Evolutionary conservation across 2,888 invertebrate genomes (phyloP).

Genomic region (Dryococelus australis): DNA sequence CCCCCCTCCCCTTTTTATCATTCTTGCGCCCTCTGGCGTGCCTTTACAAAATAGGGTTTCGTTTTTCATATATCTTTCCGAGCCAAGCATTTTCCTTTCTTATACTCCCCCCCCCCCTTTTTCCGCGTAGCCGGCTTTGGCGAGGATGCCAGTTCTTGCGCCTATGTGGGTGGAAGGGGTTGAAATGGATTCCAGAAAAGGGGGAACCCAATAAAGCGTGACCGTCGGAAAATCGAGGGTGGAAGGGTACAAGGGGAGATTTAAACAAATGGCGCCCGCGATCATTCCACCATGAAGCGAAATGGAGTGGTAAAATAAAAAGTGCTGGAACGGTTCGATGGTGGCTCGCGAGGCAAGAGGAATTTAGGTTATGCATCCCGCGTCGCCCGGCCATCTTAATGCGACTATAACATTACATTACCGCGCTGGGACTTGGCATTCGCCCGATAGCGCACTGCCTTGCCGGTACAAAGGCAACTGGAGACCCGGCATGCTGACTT

Average conservation of each 20-base stretch:
- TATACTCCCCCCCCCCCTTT: background rate
- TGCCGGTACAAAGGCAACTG: too few relatives aligned
- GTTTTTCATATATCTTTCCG: constrained; percentile 27
- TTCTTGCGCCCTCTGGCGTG: background rate
- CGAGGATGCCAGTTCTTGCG: too few relatives aligned
- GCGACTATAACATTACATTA: background rate
- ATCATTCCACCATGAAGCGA: constrained; percentile 25
- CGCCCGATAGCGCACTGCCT: background rate
- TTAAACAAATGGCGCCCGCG: constrained; percentile 16
- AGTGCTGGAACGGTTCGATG: background rate
- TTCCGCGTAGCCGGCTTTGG: background rate
- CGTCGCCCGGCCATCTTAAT: background rate
- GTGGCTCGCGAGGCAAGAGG: background rate
- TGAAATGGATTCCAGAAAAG: constrained; percentile 16
- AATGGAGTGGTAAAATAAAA: constrained; percentile 25
- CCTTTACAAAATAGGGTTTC: constrained; percentile 29
- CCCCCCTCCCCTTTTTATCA: background rate
- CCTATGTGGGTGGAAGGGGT: background rate
- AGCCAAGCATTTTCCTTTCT: constrained; percentile 25
- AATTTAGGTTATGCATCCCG: background rate
- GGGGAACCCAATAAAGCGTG: constrained; percentile 24
- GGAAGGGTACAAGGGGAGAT: background rate
- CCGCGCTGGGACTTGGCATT: background rate
- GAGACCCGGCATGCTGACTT: too few relatives aligned
- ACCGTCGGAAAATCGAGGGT: constrained; percentile 12